phyloP scores from a whole-genome alignment of 2,888 invertebrate genomes.

The Antheraea yamamai region DNA sequence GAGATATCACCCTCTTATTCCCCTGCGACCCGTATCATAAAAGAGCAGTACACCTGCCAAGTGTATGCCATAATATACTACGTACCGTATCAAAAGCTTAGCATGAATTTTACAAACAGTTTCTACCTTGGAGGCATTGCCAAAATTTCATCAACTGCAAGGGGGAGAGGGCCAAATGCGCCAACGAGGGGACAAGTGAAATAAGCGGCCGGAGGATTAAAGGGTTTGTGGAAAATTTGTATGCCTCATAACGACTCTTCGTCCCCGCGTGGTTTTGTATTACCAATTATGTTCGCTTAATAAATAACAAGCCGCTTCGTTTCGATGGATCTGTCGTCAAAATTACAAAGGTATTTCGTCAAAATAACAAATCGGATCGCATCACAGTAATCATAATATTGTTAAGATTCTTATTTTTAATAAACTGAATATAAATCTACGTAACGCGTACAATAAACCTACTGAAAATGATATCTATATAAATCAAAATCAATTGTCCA shows the following conservation, averaged over 20 bases:
- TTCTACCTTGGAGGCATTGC: constrained; percentile 58
- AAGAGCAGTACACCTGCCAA: constrained; percentile 53
- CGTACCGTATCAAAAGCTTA: constrained; percentile 60
- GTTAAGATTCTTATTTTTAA: too few species aligned
- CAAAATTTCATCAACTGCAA: constrained; percentile 72
- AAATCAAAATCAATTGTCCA: too few species aligned
- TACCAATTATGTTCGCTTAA: constrained; percentile 79
- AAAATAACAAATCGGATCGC: background rate
- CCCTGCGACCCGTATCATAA: constrained; percentile 50
- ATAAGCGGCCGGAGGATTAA: constrained; percentile 77
- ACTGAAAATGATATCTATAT: too few species aligned
- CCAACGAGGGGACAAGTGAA: constrained; percentile 78
- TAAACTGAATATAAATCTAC: too few species aligned
- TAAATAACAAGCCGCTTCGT: constrained; percentile 62
- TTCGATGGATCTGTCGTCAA: constrained; percentile 36
- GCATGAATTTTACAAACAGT: constrained; percentile 60
- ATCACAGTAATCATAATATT: too few species aligned
- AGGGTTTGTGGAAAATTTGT: constrained; percentile 80
- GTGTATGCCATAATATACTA: constrained; percentile 38
- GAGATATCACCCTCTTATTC: constrained; percentile 46
- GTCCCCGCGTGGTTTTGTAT: constrained; percentile 75
- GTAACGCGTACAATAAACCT: too few species aligned
- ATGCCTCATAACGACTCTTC: constrained; percentile 65
- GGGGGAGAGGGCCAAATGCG: constrained; percentile 56
- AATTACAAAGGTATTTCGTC: constrained; percentile 7